Percentiles rank a stretch among this genome's conserved stretches.
Conservation (phyloP, 2,888 invertebrate genomes). For the Euplexia lucipara region DNA sequence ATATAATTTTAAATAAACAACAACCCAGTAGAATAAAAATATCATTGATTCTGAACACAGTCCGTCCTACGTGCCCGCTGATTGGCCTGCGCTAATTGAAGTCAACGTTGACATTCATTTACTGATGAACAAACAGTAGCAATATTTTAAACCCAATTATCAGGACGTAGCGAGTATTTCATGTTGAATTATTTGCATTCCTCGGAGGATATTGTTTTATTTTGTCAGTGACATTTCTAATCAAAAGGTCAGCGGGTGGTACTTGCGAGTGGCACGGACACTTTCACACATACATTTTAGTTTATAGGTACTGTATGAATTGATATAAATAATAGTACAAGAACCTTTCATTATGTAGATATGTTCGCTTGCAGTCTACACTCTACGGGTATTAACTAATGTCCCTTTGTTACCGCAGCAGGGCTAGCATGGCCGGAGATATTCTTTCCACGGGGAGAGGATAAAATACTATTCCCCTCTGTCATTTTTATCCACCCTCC, state of each 20-base stretch:
- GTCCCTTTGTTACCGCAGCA: constrained; percentile 72
- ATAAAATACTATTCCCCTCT: no score
- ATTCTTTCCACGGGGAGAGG: no score
- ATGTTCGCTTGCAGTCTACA: constrained; percentile 37
- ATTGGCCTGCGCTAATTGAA: constrained; percentile 67
- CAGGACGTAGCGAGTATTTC: constrained; percentile 24
- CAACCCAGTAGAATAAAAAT: constrained; percentile 11
- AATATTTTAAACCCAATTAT: constrained; percentile 55
- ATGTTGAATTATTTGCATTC: constrained; percentile 51
- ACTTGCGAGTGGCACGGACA: constrained; percentile 18
- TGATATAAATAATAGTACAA: constrained; percentile 25
- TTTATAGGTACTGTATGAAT: constrained; percentile 9
- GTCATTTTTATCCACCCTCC: no score
- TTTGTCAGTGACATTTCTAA: constrained; percentile 65
- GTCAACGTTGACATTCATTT: constrained; percentile 62
- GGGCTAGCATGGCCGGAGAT: no score
- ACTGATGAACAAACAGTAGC: constrained; percentile 41
- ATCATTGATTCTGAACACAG: constrained; percentile 30
- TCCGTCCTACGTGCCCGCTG: constrained; percentile 38
- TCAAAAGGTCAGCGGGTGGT: constrained; percentile 68
- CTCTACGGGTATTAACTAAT: constrained; percentile 59
- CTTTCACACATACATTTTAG: constrained; percentile 35
- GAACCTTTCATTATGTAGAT: constrained; percentile 1
- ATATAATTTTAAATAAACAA: constrained; percentile 7
- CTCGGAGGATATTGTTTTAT: constrained; percentile 52